phyloP scores from a whole-genome alignment of 2,113 vertebrate species.

The Ochotona curzoniae region DNA sequence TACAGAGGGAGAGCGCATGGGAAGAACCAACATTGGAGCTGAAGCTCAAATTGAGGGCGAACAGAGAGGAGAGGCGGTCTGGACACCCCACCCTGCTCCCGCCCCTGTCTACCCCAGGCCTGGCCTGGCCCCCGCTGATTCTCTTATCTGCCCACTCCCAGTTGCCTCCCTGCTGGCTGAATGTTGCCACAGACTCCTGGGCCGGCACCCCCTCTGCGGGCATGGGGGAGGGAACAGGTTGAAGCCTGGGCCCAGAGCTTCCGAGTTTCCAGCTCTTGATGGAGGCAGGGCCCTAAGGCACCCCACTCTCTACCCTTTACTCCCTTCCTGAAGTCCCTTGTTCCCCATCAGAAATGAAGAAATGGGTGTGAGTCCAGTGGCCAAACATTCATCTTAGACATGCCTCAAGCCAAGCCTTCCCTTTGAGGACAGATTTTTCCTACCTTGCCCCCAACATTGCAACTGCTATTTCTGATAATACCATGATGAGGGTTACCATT shows the following conservation, averaged over 20 bases:
- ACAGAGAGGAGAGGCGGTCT: slow-evolving; percentile 26
- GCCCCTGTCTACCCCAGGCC: slow-evolving; percentile 63
- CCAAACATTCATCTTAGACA: slow-evolving; percentile 2
- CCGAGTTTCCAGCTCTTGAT: slow-evolving; percentile 33
- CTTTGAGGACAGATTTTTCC: not conserved
- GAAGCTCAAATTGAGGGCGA: slow-evolving; percentile 64
- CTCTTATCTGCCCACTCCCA: slow-evolving; percentile 80
- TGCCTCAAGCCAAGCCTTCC: not conserved
- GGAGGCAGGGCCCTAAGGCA: slow-evolving; percentile 37
- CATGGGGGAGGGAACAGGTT: slow-evolving; percentile 71
- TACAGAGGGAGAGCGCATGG: slow-evolving; percentile 35
- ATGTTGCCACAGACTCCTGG: slow-evolving; percentile 76
- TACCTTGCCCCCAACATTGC: not conserved
- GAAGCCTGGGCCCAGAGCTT: slow-evolving; percentile 60
- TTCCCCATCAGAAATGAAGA: slow-evolving; percentile 54
- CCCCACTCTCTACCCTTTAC: slow-evolving; percentile 58
- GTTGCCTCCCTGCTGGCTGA: slow-evolving; percentile 79
- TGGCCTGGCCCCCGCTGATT: slow-evolving; percentile 76
- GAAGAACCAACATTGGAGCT: slow-evolving; percentile 40
- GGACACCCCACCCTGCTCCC: slow-evolving; percentile 60
- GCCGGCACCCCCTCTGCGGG: slow-evolving; percentile 59
- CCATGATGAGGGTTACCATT: not conserved
- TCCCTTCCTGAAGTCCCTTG: slow-evolving; percentile 58
- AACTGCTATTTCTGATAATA: not conserved
- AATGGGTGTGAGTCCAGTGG: not conserved